phyloP scores from a whole-genome alignment of 1,140 invertebrate species.

The Drosophila azteca region DNA sequence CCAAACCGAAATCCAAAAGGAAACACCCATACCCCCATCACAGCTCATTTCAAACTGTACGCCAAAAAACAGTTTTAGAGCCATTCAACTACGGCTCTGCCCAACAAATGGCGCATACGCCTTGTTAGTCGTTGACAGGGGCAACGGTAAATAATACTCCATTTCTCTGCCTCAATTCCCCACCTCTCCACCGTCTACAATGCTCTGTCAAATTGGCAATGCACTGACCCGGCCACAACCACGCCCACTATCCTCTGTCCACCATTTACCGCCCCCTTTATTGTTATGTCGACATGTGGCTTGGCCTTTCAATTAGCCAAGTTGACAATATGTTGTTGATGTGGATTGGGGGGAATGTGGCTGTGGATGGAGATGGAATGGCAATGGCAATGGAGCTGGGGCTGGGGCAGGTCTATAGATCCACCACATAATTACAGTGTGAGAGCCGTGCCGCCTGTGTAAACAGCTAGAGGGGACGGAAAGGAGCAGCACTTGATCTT shows the following conservation, averaged over 20 bases:
- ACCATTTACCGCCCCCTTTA: conserved; percentile 25
- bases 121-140: conserved; percentile 14
- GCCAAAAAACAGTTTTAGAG: not conserved
- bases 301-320: conserved; percentile 57
- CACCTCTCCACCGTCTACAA: not conserved
- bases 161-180: conserved; percentile 4
- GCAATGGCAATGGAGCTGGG: conserved; percentile 14
- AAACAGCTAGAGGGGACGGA: conserved; percentile 43
- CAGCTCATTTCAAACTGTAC: not conserved
- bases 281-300: conserved; percentile 47
- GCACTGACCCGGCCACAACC: conserved; percentile 46
- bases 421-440: conserved; percentile 67
- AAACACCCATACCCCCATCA: no score
- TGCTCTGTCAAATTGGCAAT: conserved; percentile 26
- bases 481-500: conserved; percentile 29
- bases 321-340: conserved; percentile 58
- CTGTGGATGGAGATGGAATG: no score
- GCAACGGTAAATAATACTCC: conserved; percentile 39
- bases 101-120: not conserved
- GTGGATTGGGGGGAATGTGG: conserved; percentile 2
- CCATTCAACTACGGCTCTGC: not conserved
- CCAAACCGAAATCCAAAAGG: no score
- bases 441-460: conserved; percentile 70
- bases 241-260: not conserved
- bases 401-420: conserved; percentile 22